A percentile compares a stretch with the other conserved stretches of the same genome.
These are phyloP conservation scores for Bombycilla garrulus DNA, from an alignment of 2,113 vertebrate species.

Conservation along the genomic window DNA sequence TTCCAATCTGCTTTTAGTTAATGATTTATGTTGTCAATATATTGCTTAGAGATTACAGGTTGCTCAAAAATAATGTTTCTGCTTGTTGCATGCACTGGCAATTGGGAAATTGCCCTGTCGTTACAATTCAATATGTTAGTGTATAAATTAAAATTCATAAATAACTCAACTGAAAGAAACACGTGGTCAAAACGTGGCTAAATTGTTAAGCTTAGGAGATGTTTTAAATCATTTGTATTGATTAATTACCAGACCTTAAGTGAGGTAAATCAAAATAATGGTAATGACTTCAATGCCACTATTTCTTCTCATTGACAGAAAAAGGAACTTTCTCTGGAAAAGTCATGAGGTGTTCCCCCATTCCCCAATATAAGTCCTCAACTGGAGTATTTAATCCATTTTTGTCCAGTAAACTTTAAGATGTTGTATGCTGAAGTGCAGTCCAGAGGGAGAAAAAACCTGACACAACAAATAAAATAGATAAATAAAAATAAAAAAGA, in stretches of 20 bases:
- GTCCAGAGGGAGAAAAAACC: too few relatives aligned
- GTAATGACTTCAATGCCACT: not conserved
- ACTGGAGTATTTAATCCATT: not conserved
- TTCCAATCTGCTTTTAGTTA: not conserved
- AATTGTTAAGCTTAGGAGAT: not conserved
- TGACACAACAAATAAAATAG: accelerated
- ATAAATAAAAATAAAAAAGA: not conserved
- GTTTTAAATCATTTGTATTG: not conserved
- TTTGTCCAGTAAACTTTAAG: not conserved
- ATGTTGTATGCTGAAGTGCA: not conserved
- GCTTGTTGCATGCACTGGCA: not conserved
- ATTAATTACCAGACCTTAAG: not conserved
- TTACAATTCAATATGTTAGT: not conserved
- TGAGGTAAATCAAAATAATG: not conserved
- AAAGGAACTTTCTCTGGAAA: not conserved
- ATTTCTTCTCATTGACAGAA: not conserved
- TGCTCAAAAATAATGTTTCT: not conserved
- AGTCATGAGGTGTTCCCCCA: not conserved
- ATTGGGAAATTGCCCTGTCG: not conserved
- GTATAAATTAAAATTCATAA: not conserved
- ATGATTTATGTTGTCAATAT: not conserved
- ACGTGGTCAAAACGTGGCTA: not conserved
- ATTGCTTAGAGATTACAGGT: not conserved
- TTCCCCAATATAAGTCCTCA: not conserved
- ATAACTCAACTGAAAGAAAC: not conserved